These are phyloP conservation scores for Dynastes maya DNA, from an alignment of 2,888 invertebrate genomes.

Conservation along the genomic window DNA sequence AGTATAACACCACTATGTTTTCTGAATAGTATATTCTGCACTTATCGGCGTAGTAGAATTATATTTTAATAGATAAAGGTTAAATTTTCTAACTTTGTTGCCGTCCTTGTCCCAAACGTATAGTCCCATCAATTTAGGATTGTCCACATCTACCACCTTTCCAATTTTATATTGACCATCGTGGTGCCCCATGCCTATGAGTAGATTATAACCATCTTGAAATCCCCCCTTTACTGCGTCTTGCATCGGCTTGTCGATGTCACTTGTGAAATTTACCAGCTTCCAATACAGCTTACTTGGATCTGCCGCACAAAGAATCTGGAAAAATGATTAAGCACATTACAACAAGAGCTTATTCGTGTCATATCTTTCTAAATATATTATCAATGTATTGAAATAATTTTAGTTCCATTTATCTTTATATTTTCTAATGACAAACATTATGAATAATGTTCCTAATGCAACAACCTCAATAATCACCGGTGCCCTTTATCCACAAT, in stretches of 20 bases:
- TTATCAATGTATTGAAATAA: too few relatives aligned
- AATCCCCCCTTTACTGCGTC: conserved; percentile 17
- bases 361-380: too few relatives aligned
- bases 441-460: too few relatives aligned
- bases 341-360: too few relatives aligned
- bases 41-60: not conserved
- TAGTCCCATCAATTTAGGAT: not conserved
- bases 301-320: not conserved
- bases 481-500: too few relatives aligned
- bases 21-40: not conserved
- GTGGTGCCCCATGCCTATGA: not conserved
- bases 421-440: too few relatives aligned
- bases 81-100: not conserved
- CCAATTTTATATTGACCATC: conserved; percentile 13
- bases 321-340: not conserved
- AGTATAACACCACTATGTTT: not conserved
- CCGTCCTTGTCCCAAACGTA: conserved; percentile 7
- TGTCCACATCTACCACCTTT: conserved; percentile 6
- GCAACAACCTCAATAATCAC: too few relatives aligned
- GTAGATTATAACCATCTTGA: conserved; percentile 8
- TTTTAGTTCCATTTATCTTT: too few relatives aligned
- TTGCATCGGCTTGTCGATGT: not conserved
- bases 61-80: not conserved
- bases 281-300: not conserved
- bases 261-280: not conserved